phyloP scores from a whole-genome alignment of 2,797 vertebrate genomes.

The Allochrocebus solatus region DNA sequence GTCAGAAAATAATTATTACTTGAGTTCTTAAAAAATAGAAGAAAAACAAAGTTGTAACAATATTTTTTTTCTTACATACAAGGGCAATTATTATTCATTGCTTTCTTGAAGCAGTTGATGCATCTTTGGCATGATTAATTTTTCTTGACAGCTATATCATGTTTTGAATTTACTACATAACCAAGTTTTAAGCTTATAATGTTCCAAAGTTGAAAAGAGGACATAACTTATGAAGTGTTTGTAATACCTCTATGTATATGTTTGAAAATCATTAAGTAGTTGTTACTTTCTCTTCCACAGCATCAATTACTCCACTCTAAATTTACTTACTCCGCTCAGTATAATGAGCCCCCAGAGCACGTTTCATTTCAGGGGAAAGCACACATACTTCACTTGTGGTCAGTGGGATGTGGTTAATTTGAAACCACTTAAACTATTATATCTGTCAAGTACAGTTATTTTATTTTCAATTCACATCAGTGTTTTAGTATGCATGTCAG shows the following conservation, averaged over 20 bases:
- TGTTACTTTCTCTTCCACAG: constrained; percentile 87
- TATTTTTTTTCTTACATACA: neutral
- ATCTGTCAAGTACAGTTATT: constrained; percentile 90
- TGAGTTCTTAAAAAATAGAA: neutral
- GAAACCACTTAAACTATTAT: constrained; percentile 93
- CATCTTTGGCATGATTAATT: constrained; percentile 73
- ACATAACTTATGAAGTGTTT: constrained; percentile 80
- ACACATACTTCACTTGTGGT: constrained; percentile 88
- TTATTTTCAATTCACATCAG: constrained; percentile 90
- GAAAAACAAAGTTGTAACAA: neutral
- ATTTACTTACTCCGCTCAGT: constrained; percentile 87
- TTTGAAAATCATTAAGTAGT: constrained; percentile 87
- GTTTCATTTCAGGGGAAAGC: constrained; percentile 88
- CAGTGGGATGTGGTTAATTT: constrained; percentile 91
- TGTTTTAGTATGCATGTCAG: constrained; percentile 85
- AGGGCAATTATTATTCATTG: constrained; percentile 64
- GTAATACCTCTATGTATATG: constrained; percentile 84
- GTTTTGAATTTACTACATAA: constrained; percentile 75
- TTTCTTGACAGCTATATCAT: constrained; percentile 78
- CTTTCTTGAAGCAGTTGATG: constrained; percentile 59
- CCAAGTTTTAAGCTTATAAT: constrained; percentile 75
- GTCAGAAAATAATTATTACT: neutral
- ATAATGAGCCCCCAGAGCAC: constrained; percentile 93
- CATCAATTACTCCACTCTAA: constrained; percentile 90
- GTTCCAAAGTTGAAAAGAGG: constrained; percentile 76